phyloP scores from a whole-genome alignment of 2,113 vertebrate genomes.

The Megaleporinus macrocephalus region DNA sequence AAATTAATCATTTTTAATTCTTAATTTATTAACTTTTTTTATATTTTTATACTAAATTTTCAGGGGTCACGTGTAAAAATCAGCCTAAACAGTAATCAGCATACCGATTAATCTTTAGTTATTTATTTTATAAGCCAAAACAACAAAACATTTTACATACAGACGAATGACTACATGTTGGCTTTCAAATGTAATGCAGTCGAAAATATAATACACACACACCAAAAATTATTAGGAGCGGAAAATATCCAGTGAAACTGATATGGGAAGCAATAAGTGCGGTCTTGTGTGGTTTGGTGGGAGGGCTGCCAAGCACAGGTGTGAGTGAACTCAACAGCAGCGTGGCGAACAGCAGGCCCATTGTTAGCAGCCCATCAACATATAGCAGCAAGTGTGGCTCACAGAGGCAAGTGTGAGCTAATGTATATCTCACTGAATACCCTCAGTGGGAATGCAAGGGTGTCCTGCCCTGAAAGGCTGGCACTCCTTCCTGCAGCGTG shows the following conservation, averaged over 20 bases:
- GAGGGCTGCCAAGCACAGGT: constrained; percentile 76
- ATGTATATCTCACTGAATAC: constrained; percentile 56
- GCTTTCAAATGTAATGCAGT: neutral
- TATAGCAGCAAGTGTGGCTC: constrained; percentile 65
- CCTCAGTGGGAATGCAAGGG: constrained; percentile 27
- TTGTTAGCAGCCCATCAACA: constrained; percentile 67
- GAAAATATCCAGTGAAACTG: constrained; percentile 52
- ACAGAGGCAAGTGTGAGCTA: constrained; percentile 56
- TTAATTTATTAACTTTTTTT: too few species aligned
- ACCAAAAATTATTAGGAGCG: constrained; percentile 22
- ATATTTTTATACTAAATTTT: too few species aligned
- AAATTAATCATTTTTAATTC: too few species aligned
- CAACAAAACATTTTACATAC: neutral
- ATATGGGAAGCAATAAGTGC: constrained; percentile 51
- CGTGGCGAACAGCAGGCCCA: constrained; percentile 71
- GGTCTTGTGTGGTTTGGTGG: constrained; percentile 35
- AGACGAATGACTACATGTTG: too few species aligned
- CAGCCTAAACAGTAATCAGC: too few species aligned
- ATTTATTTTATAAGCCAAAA: neutral
- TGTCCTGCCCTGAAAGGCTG: constrained; percentile 47
- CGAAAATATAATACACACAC: neutral
- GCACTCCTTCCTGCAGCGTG: constrained; percentile 16
- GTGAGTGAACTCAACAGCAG: constrained; percentile 70
- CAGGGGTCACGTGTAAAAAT: too few species aligned
- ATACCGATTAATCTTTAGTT: too few species aligned